phyloP scores from a whole-genome alignment of 2,113 vertebrate species.

The Semicossyphus pulcher region DNA sequence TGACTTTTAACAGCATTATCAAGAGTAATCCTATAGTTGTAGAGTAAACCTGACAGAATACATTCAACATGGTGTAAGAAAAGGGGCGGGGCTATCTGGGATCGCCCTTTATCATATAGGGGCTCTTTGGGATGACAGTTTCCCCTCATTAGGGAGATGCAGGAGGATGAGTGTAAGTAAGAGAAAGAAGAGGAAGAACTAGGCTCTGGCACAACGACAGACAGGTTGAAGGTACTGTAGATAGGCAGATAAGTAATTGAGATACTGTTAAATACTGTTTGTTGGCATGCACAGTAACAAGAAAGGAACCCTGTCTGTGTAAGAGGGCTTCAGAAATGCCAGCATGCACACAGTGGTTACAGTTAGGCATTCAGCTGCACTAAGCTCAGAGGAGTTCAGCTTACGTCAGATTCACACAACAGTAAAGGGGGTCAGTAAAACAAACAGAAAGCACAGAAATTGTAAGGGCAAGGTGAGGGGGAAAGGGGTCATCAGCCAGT shows the following conservation, averaged over 20 bases:
- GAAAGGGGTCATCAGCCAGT: conserved; percentile 69
- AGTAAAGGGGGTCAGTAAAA: conserved; percentile 62
- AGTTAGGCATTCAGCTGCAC: conserved; percentile 59
- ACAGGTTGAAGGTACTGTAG: conserved; percentile 52
- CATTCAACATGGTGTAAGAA: conserved; percentile 12
- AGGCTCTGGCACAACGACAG: conserved; percentile 67
- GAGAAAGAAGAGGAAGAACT: conserved; percentile 56
- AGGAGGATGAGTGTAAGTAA: conserved; percentile 35
- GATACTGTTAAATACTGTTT: conserved; percentile 39
- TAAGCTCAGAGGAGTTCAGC: conserved; percentile 57
- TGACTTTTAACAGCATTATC: conserved; percentile 4
- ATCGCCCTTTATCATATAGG: conserved; percentile 9
- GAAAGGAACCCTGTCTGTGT: conserved; percentile 58
- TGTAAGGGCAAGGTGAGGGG: conserved; percentile 54
- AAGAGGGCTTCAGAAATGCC: conserved; percentile 37
- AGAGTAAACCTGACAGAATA: conserved; percentile 9
- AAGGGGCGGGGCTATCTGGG: conserved; percentile 6
- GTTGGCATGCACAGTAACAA: conserved; percentile 78
- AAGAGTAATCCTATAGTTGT: not conserved
- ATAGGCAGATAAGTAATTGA: conserved; percentile 57
- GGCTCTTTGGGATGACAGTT: conserved; percentile 10
- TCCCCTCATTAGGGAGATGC: not conserved
- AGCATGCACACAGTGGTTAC: conserved; percentile 78
- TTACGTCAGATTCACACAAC: conserved; percentile 54
- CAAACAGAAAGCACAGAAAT: conserved; percentile 66